Conservation (phyloP, 2,797 vertebrate genomes). For the Chelon labrosus region DNA sequence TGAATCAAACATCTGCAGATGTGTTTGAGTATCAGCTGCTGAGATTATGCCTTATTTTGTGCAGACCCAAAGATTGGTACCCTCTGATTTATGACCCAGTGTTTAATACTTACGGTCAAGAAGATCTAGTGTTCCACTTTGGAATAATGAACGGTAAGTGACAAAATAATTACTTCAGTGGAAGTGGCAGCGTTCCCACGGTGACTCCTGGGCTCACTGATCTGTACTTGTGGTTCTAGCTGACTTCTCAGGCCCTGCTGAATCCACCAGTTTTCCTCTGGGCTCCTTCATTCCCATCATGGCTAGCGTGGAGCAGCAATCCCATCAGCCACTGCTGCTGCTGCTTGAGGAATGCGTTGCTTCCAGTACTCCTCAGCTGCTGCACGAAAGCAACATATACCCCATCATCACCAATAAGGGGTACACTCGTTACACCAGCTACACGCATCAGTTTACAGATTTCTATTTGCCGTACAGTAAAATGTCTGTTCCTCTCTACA, state of each 20-base stretch:
- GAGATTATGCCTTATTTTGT: not conserved
- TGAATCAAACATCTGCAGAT: not conserved
- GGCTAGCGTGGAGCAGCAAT: conserved; percentile 77
- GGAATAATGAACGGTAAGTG: conserved; percentile 79
- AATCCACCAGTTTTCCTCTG: conserved; percentile 65
- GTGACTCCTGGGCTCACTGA: too few relatives aligned
- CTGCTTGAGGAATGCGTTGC: conserved; percentile 86
- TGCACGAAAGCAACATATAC: conserved; percentile 58
- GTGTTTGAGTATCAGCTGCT: not conserved
- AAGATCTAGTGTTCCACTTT: conserved; percentile 73
- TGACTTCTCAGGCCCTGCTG: conserved; percentile 73
- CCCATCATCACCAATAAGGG: conserved; percentile 84
- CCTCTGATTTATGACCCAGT: conserved; percentile 65
- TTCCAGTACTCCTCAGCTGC: conserved; percentile 32
- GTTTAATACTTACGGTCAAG: conserved; percentile 68
- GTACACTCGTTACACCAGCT: conserved; percentile 55
- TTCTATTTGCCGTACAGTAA: not conserved
- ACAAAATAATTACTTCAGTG: not conserved
- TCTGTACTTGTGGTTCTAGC: conserved; percentile 61
- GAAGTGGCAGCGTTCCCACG: too few relatives aligned
- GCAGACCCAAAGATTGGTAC: conserved; percentile 76
- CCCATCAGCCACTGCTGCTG: conserved; percentile 81
- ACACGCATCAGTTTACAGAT: not conserved
- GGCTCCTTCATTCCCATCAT: conserved; percentile 81
- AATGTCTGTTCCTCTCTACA: conserved; percentile 28